Base-by-base conservation (phyloP, 2,888 invertebrate genomes). In the Autographa pulchrina region DNA sequence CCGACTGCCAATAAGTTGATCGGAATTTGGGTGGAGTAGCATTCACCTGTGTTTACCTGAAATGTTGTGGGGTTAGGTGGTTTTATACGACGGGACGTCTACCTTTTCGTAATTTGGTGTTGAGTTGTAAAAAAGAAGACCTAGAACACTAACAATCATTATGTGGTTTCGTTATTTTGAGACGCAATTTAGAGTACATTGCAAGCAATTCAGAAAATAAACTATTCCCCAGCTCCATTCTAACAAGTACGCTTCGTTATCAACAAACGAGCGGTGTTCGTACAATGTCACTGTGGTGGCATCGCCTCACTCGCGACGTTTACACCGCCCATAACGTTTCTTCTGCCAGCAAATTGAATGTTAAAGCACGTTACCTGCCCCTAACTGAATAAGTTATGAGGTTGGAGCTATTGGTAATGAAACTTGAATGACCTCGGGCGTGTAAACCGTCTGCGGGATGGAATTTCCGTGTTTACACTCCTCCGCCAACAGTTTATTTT, bases 381-480 rank as follows among this genome's bases (percentile, higher is more conserved):
- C 88, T 92, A 91, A 91, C 92, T 94, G 94, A 95, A 94, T 95
- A 94, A 94, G 93, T 94, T 93, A 94, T 93, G 92, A 92, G 92
- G 87, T 81, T 78, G 87, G 89, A 91, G 92, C 91, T 94, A 94
- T 94, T 93, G 94, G 93, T 93, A 92, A 94, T 94, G 94, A 94
- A 94, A 95, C 92, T 93, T 92, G 94, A 92, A 94, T 95, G 94
- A 93, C 93, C 92, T 83, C 88, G 85, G 90, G 89, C 89, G 85
- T 89, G 90, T 90, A 89, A 88, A 90, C 87, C 86, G 89, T 89
- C 89, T 91, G 85, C 78, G 86, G 88, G 89, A 90, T 91, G 89
- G 91, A 90, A 89, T 92, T 91, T 90, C 90, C 89, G 85, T 92
- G 91, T 94, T 93, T 93, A 92, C 91, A 86, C 85, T 83, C 82